Percentiles rank a stretch among this genome's conserved stretches.
Evolutionary conservation across 2,797 vertebrate genomes (phyloP).

Genomic region (Siniperca scherzeri): DNA sequence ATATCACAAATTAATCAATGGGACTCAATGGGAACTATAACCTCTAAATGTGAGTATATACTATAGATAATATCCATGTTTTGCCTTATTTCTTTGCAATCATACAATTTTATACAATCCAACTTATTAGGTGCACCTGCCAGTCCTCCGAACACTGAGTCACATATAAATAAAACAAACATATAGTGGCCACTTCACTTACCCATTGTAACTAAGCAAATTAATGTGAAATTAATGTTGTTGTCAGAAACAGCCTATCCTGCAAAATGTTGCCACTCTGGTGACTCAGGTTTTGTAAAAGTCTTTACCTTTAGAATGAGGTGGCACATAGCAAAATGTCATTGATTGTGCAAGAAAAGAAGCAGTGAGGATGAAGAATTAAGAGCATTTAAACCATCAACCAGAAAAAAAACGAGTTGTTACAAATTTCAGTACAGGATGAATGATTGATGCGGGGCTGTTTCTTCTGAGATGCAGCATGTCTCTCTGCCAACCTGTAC

Average conservation of each 20-base stretch:
- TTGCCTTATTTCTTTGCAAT: background rate
- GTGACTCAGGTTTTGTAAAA: background rate
- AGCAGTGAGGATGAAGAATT: constrained; percentile 14
- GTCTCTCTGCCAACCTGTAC: background rate
- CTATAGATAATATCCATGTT: too few species aligned
- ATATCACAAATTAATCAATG: background rate
- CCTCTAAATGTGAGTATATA: background rate
- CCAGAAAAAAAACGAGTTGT: background rate
- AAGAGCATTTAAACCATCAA: constrained; percentile 38
- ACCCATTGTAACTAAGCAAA: background rate
- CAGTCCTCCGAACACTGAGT: background rate
- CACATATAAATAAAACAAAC: background rate
- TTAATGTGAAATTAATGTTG: background rate
- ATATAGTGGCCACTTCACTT: background rate
- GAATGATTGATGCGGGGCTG: background rate
- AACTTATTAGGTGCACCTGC: background rate
- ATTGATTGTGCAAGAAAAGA: constrained; percentile 29
- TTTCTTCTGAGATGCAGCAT: constrained; percentile 1
- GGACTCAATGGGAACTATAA: background rate
- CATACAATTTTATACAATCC: background rate
- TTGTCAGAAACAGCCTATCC: background rate
- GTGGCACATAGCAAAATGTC: constrained; percentile 9
- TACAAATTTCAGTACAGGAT: background rate
- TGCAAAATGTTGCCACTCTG: background rate
- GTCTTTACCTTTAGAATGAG: background rate